phyloP scores from a whole-genome alignment of 2,888 invertebrate species.

The Macaria notata region DNA sequence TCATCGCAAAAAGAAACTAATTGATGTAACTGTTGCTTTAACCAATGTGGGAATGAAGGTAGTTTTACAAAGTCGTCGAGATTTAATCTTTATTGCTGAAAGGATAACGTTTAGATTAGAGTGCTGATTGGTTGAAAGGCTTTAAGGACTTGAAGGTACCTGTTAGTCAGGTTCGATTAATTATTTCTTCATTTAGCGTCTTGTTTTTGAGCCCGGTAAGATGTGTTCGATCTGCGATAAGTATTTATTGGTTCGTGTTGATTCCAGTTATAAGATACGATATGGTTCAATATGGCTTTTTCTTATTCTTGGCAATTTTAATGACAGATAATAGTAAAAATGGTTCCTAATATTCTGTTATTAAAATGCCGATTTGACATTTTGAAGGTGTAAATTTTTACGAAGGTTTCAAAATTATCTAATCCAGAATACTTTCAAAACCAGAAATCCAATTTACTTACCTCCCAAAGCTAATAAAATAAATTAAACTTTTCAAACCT shows the following conservation, averaged over 20 bases:
- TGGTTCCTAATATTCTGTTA: too few species aligned
- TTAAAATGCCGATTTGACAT: too few species aligned
- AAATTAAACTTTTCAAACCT: conserved; percentile 1
- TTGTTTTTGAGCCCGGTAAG: conserved; percentile 14
- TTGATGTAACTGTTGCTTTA: not conserved
- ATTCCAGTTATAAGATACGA: not conserved
- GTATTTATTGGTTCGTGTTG: conserved; percentile 19
- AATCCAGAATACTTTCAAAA: too few species aligned
- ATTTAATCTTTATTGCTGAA: conserved; percentile 1
- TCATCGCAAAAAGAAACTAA: conserved; percentile 8
- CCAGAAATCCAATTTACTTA: not conserved
- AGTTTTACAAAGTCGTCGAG: not conserved
- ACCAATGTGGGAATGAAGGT: not conserved
- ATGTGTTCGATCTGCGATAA: conserved; percentile 14
- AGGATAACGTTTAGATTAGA: conserved; percentile 1
- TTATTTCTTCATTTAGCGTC: conserved; percentile 22
- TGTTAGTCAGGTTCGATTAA: conserved; percentile 17
- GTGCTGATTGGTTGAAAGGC: not conserved
- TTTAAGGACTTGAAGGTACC: conserved; percentile 4
- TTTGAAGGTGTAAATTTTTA: too few species aligned
- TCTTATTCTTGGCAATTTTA: too few species aligned
- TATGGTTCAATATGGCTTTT: too few species aligned
- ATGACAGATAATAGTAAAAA: too few species aligned
- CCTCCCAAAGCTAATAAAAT: not conserved
- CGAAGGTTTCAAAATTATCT: too few species aligned